These are phyloP conservation scores for Poecilia wingei DNA, from an alignment of 2,797 vertebrate genomes.

Conservation along the genomic window DNA sequence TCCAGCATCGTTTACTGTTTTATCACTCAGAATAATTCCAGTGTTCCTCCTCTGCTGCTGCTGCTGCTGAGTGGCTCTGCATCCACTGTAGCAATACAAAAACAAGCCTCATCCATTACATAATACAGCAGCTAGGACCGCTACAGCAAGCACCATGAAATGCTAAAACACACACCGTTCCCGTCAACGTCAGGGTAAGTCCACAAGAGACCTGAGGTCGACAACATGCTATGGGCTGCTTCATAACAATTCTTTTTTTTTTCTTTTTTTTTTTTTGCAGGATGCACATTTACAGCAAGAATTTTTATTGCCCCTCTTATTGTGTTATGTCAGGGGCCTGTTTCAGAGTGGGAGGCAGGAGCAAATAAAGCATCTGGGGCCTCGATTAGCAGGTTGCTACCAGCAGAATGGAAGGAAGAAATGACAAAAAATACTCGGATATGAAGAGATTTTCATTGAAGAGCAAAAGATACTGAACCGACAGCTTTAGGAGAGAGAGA, in stretches of 20 bases:
- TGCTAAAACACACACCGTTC: neutral
- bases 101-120: slow-evolving; percentile 47
- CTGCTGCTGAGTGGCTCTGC: slow-evolving; percentile 27
- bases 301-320: slow-evolving; percentile 1
- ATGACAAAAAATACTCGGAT: neutral
- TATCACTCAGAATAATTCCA: slow-evolving; percentile 16
- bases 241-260: neutral
- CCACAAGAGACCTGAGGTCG: neutral
- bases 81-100: slow-evolving; percentile 37
- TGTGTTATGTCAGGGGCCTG: slow-evolving; percentile 27
- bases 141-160: slow-evolving; percentile 18
- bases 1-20: slow-evolving; percentile 11
- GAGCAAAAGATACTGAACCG: neutral
- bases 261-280: neutral
- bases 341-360: slow-evolving; percentile 8
- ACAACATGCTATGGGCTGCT: neutral
- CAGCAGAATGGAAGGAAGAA: neutral
- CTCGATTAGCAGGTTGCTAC: neutral
- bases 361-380: slow-evolving; percentile 6
- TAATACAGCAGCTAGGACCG: slow-evolving; percentile 26
- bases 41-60: slow-evolving; percentile 24
- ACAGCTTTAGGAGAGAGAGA: neutral
- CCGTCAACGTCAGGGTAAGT: neutral
- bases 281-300: neutral
- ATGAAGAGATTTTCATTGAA: neutral